A percentile compares a stretch with the other conserved stretches of the same genome.
Evolutionary conservation across 2,113 vertebrate species (phyloP).

Genomic region (Epinephelus cyanopodus): DNA sequence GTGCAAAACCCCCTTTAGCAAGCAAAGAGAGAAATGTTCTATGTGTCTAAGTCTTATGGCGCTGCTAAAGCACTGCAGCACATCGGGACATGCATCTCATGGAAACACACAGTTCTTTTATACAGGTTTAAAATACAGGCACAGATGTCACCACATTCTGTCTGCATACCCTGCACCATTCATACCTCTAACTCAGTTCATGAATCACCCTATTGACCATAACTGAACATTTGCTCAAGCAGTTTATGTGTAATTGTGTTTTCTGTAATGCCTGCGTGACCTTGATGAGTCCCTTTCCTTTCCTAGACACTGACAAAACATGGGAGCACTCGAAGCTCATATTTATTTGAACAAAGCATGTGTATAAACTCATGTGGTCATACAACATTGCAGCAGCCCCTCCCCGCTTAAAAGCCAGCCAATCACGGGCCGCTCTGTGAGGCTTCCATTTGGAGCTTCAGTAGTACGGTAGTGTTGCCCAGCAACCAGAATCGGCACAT

Average conservation of each 20-base stretch:
- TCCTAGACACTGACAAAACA: conserved; percentile 14
- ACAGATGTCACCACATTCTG: background rate
- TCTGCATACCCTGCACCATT: background rate
- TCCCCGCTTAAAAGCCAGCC: conserved; percentile 61
- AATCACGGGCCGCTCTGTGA: conserved; percentile 64
- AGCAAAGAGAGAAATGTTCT: conserved; percentile 3
- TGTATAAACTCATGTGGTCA: conserved; percentile 67
- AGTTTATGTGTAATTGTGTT: background rate
- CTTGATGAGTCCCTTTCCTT: conserved; percentile 26
- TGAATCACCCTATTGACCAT: conserved; percentile 35
- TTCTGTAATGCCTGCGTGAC: conserved; percentile 19
- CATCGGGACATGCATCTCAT: conserved; percentile 1
- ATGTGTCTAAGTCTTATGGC: conserved; percentile 1
- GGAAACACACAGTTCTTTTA: conserved; percentile 13
- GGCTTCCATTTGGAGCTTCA: conserved; percentile 81
- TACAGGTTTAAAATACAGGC: background rate
- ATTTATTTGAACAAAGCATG: conserved; percentile 64
- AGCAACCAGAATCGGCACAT: conserved; percentile 83
- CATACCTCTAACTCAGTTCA: conserved; percentile 8
- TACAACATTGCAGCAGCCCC: conserved; percentile 69
- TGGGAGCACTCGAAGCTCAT: conserved; percentile 31
- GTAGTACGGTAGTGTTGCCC: conserved; percentile 84
- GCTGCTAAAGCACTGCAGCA: conserved; percentile 12
- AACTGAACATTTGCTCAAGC: conserved; percentile 24
- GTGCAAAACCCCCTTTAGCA: conserved; percentile 27